Base-by-base conservation (phyloP, 2,888 invertebrate genomes). In the Pseudococcus jackbeardsleyi region DNA sequence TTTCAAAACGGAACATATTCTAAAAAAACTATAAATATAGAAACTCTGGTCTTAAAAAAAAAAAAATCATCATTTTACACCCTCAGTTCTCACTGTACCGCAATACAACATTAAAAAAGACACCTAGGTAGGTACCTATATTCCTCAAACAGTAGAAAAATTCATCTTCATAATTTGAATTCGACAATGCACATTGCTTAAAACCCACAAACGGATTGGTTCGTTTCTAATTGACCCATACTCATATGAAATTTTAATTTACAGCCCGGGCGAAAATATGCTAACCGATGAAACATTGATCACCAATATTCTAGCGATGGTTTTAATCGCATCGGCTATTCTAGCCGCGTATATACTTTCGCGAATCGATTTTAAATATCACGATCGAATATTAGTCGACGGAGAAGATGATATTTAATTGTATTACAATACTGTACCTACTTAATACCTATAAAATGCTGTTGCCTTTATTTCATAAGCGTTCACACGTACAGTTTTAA, bases 271-370 rank as follows among this genome's bases (percentile, higher is more conserved):
- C 12, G 54, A 85, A 50, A 64, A 59, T 85, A 42, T 48, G 33
- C 54, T 88, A 39, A 72, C 89, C 5, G 94, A 94, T 91, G 95
- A 95, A 91, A 94, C 93, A 22, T 93, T 95, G 90, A 93, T 95
- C 91, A 92, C 95, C 91, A 95, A 95, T 92, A 93, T 94, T 59
- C 93, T 95, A 90, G 95, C 94, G 90, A 93, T 94, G 91, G 92
- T 93, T 90, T 92, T 95, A 91, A 93, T 94, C 90, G 94, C 93
- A 89, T 93, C 94, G 89, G 93, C 94, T 89, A 94, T 94, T 89
- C 92, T 95, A 90, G 93, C 95, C 91, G 93, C 94, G 91, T 95
- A 94, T 92, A 93, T 94, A 91, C 92, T 94, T 90, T 93, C 93
- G 90, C 92, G 94, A 90, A 93, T 94, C 91, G 94, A 94, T 91